Evolutionary conservation across 2,113 vertebrate genomes (phyloP), one percentile per base, ranked within the genome.

Genomic region (Ibidorhyncha struthersii): DNA sequence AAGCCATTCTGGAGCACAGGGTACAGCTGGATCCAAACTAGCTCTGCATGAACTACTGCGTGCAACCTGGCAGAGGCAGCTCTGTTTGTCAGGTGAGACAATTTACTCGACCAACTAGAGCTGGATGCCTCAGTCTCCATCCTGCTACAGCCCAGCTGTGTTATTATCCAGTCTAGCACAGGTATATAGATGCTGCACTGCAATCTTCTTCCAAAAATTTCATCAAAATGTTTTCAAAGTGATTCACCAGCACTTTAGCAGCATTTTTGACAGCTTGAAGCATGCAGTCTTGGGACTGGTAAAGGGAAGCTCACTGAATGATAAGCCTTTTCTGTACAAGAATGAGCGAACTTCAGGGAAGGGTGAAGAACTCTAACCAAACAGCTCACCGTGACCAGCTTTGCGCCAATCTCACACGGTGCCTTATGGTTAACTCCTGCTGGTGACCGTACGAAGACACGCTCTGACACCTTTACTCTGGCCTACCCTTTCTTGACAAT

Each of bases 21-120:
- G 8, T 21, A 27, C 1, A 47, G 56, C 32, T 6, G 4, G 6
- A 32, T 6, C 52, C 45, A 27, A 9, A 41, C 9, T 4, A 34
- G 15, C 45, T 17, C 15, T 21, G 43, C 40, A 6, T 5, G 14
- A 55, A 15, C 25, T 7, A 4, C 30, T 0, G 38, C 0, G 4
- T 2, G 21, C 62, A 38, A 52, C 5, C 41, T 23, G 53, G 61
- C 36, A 12, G 66, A 26, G 56, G 9, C 43, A 80, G 73, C 45
- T 22, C 36, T 49, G 45, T 30, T 14, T 13, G 30, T 5, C 43
- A 22, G 50, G 50, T 4, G 43, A 53, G n/a, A 47, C 29, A 17
- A 27, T 6, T 30, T 17, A 26, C 22, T 69, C 12, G 45, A 25
- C 19, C 52, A 26, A 18, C 12, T 5, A 6, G 1, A n/a, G 52